phyloP scores from a whole-genome alignment of 2,113 vertebrate species.

The Oenanthe oenanthe region DNA sequence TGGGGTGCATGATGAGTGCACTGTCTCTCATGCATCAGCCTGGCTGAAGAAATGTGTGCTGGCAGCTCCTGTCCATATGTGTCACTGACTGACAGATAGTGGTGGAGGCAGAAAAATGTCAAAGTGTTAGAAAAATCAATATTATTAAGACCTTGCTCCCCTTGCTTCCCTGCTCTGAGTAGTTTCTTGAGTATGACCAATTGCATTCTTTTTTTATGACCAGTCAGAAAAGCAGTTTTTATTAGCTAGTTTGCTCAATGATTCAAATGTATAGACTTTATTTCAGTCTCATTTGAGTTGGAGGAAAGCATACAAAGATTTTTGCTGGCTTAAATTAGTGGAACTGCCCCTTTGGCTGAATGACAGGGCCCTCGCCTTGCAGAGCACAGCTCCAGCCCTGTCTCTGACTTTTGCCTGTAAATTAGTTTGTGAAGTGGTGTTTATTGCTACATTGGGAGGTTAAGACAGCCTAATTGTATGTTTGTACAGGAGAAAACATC shows the following conservation, averaged over 20 bases:
- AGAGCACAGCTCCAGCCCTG: constrained; percentile 64
- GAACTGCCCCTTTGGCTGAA: constrained; percentile 72
- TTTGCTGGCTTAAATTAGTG: constrained; percentile 79
- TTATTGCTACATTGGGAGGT: constrained; percentile 81
- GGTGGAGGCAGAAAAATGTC: constrained; percentile 65
- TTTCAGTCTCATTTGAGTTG: constrained; percentile 71
- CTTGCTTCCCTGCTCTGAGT: constrained; percentile 32
- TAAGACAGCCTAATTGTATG: constrained; percentile 83
- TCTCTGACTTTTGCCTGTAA: constrained; percentile 77
- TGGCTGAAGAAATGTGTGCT: background rate
- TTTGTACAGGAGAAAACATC: constrained; percentile 79
- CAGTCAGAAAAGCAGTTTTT: constrained; percentile 75
- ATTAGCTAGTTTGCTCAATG: constrained; percentile 74
- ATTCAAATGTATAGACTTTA: constrained; percentile 73
- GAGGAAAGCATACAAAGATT: constrained; percentile 70
- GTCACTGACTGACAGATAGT: constrained; percentile 63
- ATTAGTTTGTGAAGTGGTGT: constrained; percentile 81
- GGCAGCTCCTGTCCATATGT: constrained; percentile 20
- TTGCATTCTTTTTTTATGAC: constrained; percentile 77
- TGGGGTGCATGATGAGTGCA: background rate
- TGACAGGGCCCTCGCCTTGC: constrained; percentile 33
- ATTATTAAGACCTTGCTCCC: constrained; percentile 74
- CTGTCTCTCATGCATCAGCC: background rate
- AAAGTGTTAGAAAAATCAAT: constrained; percentile 76
- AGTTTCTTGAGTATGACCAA: constrained; percentile 72